A percentile compares a stretch with the other conserved stretches of the same genome.
These are phyloP conservation scores for Arnoldichthys spilopterus DNA, from an alignment of 2,797 vertebrate genomes.

Conservation along the genomic window DNA sequence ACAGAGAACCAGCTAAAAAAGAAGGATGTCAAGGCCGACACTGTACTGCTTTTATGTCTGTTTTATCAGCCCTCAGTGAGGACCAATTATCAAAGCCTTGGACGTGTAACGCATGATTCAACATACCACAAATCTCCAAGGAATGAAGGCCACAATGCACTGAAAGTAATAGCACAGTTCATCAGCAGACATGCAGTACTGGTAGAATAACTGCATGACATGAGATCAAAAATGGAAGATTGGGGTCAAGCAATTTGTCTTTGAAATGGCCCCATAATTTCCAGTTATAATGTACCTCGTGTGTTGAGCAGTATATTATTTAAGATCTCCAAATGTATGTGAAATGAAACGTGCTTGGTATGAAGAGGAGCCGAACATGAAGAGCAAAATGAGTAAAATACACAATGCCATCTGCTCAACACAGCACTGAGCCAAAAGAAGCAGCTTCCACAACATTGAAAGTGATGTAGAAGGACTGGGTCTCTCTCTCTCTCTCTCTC, in stretches of 20 bases:
- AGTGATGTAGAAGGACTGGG: background rate
- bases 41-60: background rate
- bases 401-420: constrained; percentile 19
- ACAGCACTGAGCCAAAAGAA: background rate
- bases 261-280: background rate
- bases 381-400: constrained; percentile 8
- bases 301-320: background rate
- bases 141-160: background rate
- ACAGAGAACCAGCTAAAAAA: background rate
- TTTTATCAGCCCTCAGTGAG: background rate
- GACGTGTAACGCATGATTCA: background rate
- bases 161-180: background rate
- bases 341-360: background rate
- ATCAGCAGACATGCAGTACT: background rate
- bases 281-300: background rate
- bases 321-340: background rate
- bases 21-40: background rate
- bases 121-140: background rate
- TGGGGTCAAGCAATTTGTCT: background rate
- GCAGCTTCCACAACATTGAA: constrained; percentile 2
- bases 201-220: background rate
- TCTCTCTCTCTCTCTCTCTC: constrained; percentile 52
- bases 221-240: background rate
- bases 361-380: background rate
- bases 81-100: background rate